Base-by-base conservation (phyloP, 2,797 vertebrate genomes). In the Anguilla obscura region DNA sequence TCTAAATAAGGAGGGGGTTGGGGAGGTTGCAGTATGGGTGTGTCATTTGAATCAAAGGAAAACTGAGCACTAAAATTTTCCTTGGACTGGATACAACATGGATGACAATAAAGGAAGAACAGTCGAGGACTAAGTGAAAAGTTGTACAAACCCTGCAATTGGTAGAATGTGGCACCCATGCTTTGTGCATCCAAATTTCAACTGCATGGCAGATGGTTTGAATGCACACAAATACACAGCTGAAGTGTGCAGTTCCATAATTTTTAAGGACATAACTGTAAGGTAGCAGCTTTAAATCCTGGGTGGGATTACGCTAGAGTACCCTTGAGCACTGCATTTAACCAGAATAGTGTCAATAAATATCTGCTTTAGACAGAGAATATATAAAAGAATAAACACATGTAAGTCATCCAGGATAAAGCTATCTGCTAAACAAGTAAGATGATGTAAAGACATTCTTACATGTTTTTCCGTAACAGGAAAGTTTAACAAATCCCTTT, bases 321-420 rank as follows among this genome's bases (percentile, higher is more conserved):
- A 50, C 79, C 79, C 79, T 82, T n/a, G 79, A 82, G 79, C 21
- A n/a, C 18, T 45, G 21, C 18, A 50, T 82, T 82, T 82, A 76
- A 50, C 45, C 24, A 2, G 36, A n/a, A 48, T 7, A 50, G 79
- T 3, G 50, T 82, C 40, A 50, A 27, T 82, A 76, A 76, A 76
- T 76, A 40, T 40, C 74, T 76, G 33, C 5, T 40, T 7, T 76
- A 82, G 24, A n/a, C 79, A 82, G 45, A 48, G 45, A 82, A 50
- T 4, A 82, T 82, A 3, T 14, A 48, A 48, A 82, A 82, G 40
- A 79, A 40, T 40, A 82, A 82, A 24, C 45, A 48, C 16, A 50
- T 50, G 24, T 8, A 45, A 80, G 16, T 80, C 40, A 80, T 24
- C 40, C 6, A 0, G 79, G 79, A 82, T 82, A 50, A 48, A 33